Conservation (phyloP, 2,888 invertebrate genomes). For the Cantharis rustica region DNA sequence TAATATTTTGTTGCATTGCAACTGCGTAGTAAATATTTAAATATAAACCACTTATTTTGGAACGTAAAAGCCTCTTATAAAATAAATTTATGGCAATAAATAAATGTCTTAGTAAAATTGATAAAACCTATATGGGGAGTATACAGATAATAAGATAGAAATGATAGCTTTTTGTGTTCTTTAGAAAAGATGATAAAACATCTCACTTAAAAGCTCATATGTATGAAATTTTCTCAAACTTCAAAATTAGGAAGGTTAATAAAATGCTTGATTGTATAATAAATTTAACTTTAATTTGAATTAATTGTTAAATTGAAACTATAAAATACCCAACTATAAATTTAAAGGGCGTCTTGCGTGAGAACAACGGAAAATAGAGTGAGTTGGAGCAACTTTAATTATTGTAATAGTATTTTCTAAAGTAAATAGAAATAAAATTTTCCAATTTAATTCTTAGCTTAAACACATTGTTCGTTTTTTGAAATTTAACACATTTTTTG, state of each 20-base stretch:
- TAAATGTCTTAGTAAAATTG: not conserved
- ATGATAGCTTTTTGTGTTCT: not conserved
- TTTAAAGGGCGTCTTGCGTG: not conserved
- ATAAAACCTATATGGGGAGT: not conserved
- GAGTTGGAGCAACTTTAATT: not conserved
- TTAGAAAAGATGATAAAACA: not conserved
- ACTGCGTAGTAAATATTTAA: not conserved
- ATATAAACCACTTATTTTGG: not conserved
- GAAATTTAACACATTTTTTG: not conserved
- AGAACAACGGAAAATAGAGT: not conserved
- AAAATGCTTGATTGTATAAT: not conserved
- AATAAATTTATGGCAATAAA: not conserved
- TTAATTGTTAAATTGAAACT: not conserved
- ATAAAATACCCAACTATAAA: not conserved
- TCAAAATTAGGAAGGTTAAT: not conserved
- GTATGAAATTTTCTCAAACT: not conserved
- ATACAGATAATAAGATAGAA: not conserved
- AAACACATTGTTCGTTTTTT: not conserved
- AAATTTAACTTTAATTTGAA: not conserved
- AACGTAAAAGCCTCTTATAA: not conserved
- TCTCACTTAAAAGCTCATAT: not conserved
- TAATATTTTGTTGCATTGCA: too few species aligned
- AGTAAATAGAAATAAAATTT: not conserved
- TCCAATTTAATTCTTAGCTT: not conserved
- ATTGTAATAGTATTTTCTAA: not conserved